Evolutionary conservation across 2,888 invertebrate species (phyloP).

Genomic region (Dichetophora obliterata): DNA sequence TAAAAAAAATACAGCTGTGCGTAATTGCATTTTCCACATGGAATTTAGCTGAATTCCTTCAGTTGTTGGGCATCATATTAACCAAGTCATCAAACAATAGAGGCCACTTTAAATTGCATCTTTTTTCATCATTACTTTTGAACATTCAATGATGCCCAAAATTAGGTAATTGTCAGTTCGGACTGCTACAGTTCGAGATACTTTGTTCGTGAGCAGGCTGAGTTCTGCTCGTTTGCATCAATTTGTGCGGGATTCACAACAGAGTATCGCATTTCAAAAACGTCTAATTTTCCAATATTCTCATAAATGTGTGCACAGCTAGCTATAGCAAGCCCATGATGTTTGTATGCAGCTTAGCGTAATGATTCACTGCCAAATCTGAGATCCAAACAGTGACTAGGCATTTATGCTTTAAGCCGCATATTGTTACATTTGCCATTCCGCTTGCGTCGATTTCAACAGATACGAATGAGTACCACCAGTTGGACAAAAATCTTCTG

Average conservation of each 20-base stretch:
- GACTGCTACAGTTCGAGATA: neutral
- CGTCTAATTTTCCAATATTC: conserved; percentile 69
- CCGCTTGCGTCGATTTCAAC: conserved; percentile 58
- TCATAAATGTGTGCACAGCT: conserved; percentile 65
- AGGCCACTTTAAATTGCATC: conserved; percentile 24
- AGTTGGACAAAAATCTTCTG: neutral
- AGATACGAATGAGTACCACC: conserved; percentile 45
- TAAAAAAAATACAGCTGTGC: neutral
- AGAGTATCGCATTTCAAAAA: conserved; percentile 68
- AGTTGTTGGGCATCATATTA: neutral
- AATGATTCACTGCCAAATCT: conserved; percentile 44
- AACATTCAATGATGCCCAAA: conserved; percentile 9
- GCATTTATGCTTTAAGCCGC: conserved; percentile 53
- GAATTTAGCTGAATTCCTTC: neutral
- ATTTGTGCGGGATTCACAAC: conserved; percentile 5
- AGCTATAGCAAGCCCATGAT: no score
- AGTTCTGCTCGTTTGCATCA: neutral
- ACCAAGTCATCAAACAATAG: conserved; percentile 44
- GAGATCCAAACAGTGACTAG: conserved; percentile 12
- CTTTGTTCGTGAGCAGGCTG: neutral
- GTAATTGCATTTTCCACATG: neutral
- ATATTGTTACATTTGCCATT: conserved; percentile 61
- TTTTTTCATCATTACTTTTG: conserved; percentile 5
- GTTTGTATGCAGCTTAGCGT: conserved; percentile 48
- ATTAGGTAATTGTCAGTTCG: conserved; percentile 23